Evolutionary conservation across 2,113 vertebrate genomes (phyloP).

Genomic region (Lampris incognitus): DNA sequence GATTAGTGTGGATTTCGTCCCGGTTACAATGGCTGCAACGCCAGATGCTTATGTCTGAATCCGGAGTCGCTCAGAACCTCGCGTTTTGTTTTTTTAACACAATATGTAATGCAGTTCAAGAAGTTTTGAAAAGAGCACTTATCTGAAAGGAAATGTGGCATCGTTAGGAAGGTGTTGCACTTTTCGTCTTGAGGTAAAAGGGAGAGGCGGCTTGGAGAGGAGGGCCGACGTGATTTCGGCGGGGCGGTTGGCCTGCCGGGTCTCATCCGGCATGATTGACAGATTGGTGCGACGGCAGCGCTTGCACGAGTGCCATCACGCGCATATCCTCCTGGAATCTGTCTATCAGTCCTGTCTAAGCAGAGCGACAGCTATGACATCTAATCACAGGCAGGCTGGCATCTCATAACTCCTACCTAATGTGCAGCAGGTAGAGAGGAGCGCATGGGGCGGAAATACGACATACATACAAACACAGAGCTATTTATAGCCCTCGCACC

Average conservation of each 20-base stretch:
- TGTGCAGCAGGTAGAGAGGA: constrained; percentile 64
- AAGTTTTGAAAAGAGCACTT: constrained; percentile 31
- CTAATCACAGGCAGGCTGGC: constrained; percentile 87
- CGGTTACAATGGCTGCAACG: constrained; percentile 44
- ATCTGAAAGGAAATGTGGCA: constrained; percentile 43
- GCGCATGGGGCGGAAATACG: constrained; percentile 25
- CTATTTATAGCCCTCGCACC: constrained; percentile 75
- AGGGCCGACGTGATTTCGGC: constrained; percentile 72
- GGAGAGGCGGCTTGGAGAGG: constrained; percentile 58
- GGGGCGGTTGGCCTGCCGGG: constrained; percentile 60
- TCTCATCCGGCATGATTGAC: constrained; percentile 79
- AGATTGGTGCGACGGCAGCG: constrained; percentile 81
- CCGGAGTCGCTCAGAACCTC: constrained; percentile 28
- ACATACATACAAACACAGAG: constrained; percentile 38
- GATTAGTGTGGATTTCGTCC: constrained; percentile 55
- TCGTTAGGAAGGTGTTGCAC: constrained; percentile 30
- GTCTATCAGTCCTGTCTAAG: constrained; percentile 87
- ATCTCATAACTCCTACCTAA: constrained; percentile 86
- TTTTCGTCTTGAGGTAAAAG: constrained; percentile 47
- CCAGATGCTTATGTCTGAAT: constrained; percentile 22
- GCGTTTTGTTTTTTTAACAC: constrained; percentile 14
- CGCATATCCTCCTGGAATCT: constrained; percentile 82
- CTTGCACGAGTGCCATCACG: constrained; percentile 82
- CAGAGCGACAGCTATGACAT: constrained; percentile 89
- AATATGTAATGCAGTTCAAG: constrained; percentile 28